Base-by-base conservation (phyloP, 2,113 vertebrate genomes). In the Paradoxurus hermaphroditus region DNA sequence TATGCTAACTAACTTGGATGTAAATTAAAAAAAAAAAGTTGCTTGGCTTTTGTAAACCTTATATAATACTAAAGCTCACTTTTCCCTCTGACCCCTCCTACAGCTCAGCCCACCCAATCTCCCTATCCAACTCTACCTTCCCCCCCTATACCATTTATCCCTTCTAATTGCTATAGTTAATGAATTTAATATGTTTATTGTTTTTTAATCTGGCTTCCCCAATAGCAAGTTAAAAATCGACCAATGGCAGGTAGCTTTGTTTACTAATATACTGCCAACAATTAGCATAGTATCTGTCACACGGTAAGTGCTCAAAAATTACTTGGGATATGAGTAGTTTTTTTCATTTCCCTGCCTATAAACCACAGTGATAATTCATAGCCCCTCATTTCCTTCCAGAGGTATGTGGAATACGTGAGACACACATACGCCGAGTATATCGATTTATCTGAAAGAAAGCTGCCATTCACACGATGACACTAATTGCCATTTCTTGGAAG, bases 401-500 rank as follows among this genome's bases (percentile, higher is more conserved):
- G 83, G 63, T 39, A 68, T 3, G 5, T 73, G 19, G 49, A 4
- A 59, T 27, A 83, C 62, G 53, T 46, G 82, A 83, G 25, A 56
- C 14, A 34, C 5, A 5, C 51, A 4, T 23, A 72, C 10, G 1
- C 21, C 72, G 56, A 73, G 34, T 36, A 65, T 19, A 53, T 14
- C 75, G 90, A 91, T 53, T 89, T 72, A 7, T 78, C 29, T 82
- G 79, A 94, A 96, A 44, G 72, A 96, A 90, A 96, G 14, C 6
- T 39, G 7, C 34, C 12, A 44, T n/a, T 92, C 18, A 36, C 5
- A 90, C 34, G 68, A 46, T 41, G 46, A 85, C 14, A 78, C 3
- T 77, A 67, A 8, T 67, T 31, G 15, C 31, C n/a, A 51, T 73
- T 78, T 91, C 31, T 68, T 53, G 6, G 29, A 93, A 85, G 21